Percentiles rank a stretch among this genome's conserved stretches.
Evolutionary conservation across 1,140 invertebrate genomes (phyloP).

Genomic region (Apis cerana): DNA sequence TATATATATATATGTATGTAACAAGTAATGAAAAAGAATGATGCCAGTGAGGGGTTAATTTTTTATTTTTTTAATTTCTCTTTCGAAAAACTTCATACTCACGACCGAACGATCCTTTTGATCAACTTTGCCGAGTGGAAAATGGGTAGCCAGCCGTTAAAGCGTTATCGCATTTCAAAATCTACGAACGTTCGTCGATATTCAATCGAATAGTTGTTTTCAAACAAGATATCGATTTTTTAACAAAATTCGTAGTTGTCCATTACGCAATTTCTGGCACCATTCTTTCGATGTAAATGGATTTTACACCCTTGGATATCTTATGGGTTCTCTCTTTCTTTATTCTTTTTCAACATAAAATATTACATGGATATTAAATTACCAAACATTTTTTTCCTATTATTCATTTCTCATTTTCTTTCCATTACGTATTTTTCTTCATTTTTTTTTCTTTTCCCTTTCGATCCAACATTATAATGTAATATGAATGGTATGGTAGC

Average conservation of each 20-base stretch:
- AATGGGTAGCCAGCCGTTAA: not conserved
- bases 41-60: not conserved
- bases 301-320: no score
- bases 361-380: no score
- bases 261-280: not conserved
- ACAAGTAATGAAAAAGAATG: conserved; percentile 3
- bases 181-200: no score
- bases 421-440: not conserved
- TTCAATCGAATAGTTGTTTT: no score
- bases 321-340: no score
- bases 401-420: no score
- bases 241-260: not conserved
- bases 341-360: not conserved
- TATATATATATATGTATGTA: no score
- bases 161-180: no score
- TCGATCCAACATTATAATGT: not conserved
- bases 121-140: not conserved
- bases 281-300: not conserved
- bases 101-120: not conserved
- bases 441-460: no score
- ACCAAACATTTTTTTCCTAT: no score
- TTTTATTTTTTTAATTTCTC: no score
- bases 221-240: not conserved
- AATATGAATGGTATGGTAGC: not conserved
- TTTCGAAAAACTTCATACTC: not conserved